Evolutionary conservation across 1,140 invertebrate genomes (phyloP).

Genomic region (Drosophila nebulosa): DNA sequence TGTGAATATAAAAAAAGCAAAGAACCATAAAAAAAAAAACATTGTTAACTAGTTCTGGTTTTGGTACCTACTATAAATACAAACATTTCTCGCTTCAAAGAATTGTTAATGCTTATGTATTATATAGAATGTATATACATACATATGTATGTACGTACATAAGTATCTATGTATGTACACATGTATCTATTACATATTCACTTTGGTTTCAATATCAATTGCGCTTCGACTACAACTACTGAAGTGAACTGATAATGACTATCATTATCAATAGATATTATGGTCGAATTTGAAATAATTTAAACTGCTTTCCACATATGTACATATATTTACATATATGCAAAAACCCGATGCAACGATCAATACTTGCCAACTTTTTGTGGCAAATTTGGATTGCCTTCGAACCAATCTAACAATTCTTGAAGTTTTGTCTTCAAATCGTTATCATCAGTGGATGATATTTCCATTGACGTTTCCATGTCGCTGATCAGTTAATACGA

Average conservation of each 20-base stretch:
- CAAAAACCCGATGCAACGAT: too few species aligned
- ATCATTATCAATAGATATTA: neutral
- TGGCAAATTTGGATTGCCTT: slow-evolving; percentile 59
- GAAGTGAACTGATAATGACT: neutral
- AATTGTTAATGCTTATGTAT: neutral
- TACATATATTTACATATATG: too few species aligned
- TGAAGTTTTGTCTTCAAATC: slow-evolving; percentile 36
- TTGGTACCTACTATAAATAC: neutral
- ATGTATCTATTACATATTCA: neutral
- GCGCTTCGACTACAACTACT: neutral
- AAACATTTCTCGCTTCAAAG: neutral
- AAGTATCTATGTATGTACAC: neutral
- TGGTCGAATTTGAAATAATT: neutral
- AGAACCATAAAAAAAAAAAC: neutral
- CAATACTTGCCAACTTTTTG: slow-evolving; percentile 64
- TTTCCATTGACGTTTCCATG: neutral
- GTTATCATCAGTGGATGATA: neutral
- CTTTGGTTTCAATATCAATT: neutral
- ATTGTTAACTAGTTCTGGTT: neutral
- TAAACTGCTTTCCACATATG: neutral
- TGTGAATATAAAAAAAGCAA: neutral
- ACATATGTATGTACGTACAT: neutral
- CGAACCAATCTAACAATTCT: slow-evolving; percentile 61
- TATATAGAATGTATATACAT: neutral
- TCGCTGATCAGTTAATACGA: neutral